phyloP scores from a whole-genome alignment of 2,113 vertebrate species.

The Nestor notabilis region DNA sequence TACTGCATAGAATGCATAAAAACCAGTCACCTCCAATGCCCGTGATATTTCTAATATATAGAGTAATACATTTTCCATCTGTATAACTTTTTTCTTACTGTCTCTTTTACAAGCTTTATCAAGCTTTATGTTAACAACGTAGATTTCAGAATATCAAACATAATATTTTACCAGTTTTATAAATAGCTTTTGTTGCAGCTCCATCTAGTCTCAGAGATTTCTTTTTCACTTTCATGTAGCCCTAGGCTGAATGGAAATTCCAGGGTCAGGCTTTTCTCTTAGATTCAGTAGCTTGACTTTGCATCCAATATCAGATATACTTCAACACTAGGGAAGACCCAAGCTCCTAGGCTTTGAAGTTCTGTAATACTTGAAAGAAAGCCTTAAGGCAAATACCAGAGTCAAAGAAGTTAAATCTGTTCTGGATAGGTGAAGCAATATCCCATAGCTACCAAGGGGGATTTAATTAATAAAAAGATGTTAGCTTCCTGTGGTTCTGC shows the following conservation, averaged over 20 bases:
- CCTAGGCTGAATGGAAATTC: background rate
- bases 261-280: background rate
- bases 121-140: background rate
- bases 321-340: background rate
- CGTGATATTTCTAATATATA: background rate
- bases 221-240: background rate
- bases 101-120: background rate
- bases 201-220: background rate
- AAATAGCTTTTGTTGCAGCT: background rate
- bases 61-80: background rate
- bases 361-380: background rate
- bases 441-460: background rate
- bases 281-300: background rate
- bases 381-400: background rate
- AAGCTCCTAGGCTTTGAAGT: background rate
- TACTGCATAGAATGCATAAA: background rate
- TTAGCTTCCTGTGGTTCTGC: background rate
- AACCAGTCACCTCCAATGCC: background rate
- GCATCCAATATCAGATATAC: background rate
- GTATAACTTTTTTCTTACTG: background rate
- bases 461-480: background rate
- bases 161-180: background rate
- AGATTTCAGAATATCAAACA: background rate
- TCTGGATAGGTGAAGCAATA: background rate
- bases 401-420: background rate